These are phyloP conservation scores for Sepioteuthis lessoniana DNA, from an alignment of 2,888 invertebrate species.

Conservation along the genomic window DNA sequence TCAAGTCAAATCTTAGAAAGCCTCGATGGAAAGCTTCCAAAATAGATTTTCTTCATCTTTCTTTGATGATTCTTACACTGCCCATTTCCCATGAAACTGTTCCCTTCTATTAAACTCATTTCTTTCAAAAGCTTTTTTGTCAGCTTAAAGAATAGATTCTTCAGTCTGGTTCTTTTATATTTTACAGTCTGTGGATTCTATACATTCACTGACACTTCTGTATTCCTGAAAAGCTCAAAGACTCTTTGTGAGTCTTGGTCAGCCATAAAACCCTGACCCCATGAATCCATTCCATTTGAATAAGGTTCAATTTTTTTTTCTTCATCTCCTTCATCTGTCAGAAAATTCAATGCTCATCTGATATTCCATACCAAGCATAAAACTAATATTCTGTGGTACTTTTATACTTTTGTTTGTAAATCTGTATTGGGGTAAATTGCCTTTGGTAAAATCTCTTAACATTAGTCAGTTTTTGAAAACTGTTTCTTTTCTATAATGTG, in stretches of 20 bases:
- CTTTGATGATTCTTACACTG: background rate
- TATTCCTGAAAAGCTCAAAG: background rate
- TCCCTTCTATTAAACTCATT: background rate
- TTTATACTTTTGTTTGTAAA: background rate
- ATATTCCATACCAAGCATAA: background rate
- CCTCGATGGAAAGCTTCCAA: background rate
- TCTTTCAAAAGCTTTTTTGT: background rate
- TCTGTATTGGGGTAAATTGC: too few relatives aligned
- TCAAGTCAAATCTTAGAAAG: slow-evolving; percentile 9
- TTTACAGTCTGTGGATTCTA: slow-evolving; percentile 16
- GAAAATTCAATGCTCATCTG: background rate
- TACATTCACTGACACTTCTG: background rate
- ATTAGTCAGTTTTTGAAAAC: too few relatives aligned
- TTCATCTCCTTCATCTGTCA: background rate
- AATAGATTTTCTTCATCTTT: slow-evolving; percentile 12
- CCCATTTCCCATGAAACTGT: slow-evolving; percentile 7
- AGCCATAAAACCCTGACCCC: background rate
- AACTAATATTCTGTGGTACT: background rate
- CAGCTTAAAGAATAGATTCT: slow-evolving; percentile 33
- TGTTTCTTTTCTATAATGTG: too few relatives aligned
- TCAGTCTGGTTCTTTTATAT: background rate
- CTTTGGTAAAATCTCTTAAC: too few relatives aligned
- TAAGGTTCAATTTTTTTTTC: background rate
- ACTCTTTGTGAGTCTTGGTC: background rate
- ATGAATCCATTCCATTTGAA: background rate